Conservation (phyloP, 2,113 vertebrate species). For the Xiphophorus maculatus region DNA sequence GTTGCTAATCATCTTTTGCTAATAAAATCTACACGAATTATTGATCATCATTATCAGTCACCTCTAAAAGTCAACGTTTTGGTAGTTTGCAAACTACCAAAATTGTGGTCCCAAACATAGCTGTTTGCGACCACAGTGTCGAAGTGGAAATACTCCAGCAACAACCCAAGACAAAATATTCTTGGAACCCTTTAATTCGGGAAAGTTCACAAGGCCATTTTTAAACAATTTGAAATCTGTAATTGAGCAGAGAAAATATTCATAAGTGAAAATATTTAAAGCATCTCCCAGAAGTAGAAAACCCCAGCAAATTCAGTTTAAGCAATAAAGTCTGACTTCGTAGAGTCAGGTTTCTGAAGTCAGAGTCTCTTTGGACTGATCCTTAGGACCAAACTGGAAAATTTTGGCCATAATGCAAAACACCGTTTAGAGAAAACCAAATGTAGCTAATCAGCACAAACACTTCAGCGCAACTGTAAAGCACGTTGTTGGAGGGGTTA, state of each 20-base stretch:
- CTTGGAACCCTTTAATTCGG: background rate
- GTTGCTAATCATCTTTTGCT: background rate
- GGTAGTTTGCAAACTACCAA: too few species aligned
- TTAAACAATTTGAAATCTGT: background rate
- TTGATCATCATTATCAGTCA: too few species aligned
- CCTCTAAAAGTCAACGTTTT: background rate
- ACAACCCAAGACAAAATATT: background rate
- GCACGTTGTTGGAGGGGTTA: background rate
- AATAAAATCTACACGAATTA: background rate
- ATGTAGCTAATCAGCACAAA: background rate
- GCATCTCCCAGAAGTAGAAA: background rate
- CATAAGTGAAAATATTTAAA: background rate
- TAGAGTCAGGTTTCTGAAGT: too few species aligned
- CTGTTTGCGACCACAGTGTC: too few species aligned
- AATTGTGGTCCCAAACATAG: too few species aligned
- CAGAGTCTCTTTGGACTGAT: background rate
- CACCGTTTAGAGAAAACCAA: background rate
- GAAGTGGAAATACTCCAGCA: background rate
- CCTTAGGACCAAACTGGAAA: background rate
- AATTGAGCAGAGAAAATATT: background rate
- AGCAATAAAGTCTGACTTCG: background rate
- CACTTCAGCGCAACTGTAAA: background rate
- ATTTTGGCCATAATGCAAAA: background rate
- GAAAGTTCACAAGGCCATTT: background rate
- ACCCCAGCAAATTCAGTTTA: background rate